Evolutionary conservation across 2,113 vertebrate genomes (phyloP).

Genomic region (Gymnobelideus leadbeateri): DNA sequence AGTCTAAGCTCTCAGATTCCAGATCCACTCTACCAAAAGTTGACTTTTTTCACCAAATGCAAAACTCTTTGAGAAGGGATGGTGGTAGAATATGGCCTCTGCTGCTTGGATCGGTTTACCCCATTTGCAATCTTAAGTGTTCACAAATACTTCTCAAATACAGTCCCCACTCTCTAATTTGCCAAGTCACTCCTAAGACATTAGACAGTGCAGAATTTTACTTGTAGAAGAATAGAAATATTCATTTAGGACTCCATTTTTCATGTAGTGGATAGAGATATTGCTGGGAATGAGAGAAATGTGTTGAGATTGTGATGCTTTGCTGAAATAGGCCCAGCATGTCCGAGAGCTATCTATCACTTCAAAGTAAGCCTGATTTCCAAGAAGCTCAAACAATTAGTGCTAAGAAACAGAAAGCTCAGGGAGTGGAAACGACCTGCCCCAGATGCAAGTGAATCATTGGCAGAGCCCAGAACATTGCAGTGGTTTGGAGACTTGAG

Average conservation of each 20-base stretch:
- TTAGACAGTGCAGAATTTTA: background rate
- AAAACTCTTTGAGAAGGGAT: background rate
- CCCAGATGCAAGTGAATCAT: conserved; percentile 16
- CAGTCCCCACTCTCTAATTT: background rate
- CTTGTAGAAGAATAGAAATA: conserved; percentile 15
- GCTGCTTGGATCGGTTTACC: background rate
- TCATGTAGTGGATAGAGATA: background rate
- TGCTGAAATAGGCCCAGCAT: conserved; percentile 6
- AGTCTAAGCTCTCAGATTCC: background rate
- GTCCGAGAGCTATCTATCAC: conserved; percentile 2
- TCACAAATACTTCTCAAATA: background rate
- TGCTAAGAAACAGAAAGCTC: conserved; percentile 16
- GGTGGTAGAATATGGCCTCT: background rate
- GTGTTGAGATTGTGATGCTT: background rate
- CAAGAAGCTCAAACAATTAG: conserved; percentile 42
- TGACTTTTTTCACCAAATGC: background rate
- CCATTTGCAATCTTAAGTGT: conserved; percentile 5
- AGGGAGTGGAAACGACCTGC: background rate
- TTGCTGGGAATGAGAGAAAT: background rate
- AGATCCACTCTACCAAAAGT: background rate
- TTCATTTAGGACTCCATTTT: conserved; percentile 52
- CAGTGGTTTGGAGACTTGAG: background rate
- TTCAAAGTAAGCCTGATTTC: conserved; percentile 21
- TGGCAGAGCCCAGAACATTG: conserved; percentile 31
- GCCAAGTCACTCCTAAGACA: background rate